Evolutionary conservation across 2,888 invertebrate genomes (phyloP).

Genomic region (Drosophila stalkeri): DNA sequence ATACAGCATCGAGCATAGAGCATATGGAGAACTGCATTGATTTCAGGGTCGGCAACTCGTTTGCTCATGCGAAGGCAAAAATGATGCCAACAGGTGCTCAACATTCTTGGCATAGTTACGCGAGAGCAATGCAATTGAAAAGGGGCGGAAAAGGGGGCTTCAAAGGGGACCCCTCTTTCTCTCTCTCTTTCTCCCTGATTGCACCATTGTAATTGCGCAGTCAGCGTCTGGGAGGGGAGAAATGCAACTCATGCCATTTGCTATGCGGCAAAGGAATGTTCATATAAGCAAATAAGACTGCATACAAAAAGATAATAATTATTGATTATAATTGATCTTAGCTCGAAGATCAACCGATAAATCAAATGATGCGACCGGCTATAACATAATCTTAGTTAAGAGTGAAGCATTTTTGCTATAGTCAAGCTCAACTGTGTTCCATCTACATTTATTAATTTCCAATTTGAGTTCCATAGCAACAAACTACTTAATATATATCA

Average conservation of each 20-base stretch:
- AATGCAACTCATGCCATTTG: conserved; percentile 28
- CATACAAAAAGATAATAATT: not conserved
- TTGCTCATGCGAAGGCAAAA: conserved; percentile 46
- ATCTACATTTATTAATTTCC: too few relatives aligned
- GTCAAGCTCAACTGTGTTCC: not conserved
- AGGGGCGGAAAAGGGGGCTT: not conserved
- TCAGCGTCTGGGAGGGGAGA: conserved; percentile 19
- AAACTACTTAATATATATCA: too few relatives aligned
- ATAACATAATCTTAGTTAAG: not conserved
- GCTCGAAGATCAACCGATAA: conserved; percentile 12
- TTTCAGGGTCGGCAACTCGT: conserved; percentile 73
- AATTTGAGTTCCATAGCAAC: too few relatives aligned
- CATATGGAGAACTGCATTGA: conserved; percentile 50
- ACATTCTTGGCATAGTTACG: conserved; percentile 76
- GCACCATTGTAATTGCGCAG: conserved; percentile 65
- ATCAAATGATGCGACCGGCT: not conserved
- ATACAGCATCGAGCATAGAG: conserved; percentile 2
- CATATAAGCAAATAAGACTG: not conserved
- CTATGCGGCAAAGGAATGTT: conserved; percentile 1
- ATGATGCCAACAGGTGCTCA: conserved; percentile 75
- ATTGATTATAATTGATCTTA: conserved; percentile 4
- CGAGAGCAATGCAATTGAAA: conserved; percentile 30
- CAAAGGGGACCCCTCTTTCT: not conserved
- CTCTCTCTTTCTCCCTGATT: conserved; percentile 39
- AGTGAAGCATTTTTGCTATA: too few relatives aligned